A percentile compares a stretch with the other conserved stretches of the same genome.
phyloP scores from a whole-genome alignment of 2,797 vertebrate genomes.

The Okamejei kenojei region DNA sequence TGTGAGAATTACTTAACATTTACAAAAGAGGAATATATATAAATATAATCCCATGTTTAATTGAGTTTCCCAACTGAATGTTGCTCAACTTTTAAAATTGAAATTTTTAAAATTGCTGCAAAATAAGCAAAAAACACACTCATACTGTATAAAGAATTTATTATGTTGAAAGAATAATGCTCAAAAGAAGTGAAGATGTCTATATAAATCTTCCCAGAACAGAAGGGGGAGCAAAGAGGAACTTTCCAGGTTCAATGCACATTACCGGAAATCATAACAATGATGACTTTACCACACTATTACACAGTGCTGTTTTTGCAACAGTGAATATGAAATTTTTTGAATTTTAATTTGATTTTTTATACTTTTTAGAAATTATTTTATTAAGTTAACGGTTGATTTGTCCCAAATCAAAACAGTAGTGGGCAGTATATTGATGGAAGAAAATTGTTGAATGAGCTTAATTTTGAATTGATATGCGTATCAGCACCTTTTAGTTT shows the following conservation, averaged over 20 bases:
- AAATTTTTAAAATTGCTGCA: not conserved
- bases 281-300: conserved; percentile 19
- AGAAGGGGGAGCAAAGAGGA: not conserved
- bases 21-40: too few relatives aligned
- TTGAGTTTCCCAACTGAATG: not conserved
- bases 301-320: too few relatives aligned
- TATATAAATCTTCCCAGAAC: not conserved
- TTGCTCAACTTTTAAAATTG: not conserved
- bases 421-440: too few relatives aligned
- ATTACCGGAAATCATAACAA: not conserved
- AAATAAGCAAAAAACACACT: not conserved
- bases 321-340: too few relatives aligned
- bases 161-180: not conserved
- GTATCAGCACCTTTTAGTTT: too few relatives aligned
- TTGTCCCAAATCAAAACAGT: too few relatives aligned
- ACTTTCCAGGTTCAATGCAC: not conserved
- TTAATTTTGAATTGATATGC: too few relatives aligned
- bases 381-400: too few relatives aligned
- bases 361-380: too few relatives aligned
- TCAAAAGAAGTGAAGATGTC: not conserved
- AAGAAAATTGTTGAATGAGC: too few relatives aligned
- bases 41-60: not conserved
- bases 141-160: not conserved
- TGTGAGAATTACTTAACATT: not conserved
- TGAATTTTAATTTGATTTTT: too few relatives aligned